phyloP scores from a whole-genome alignment of 2,113 vertebrate genomes.

The Ictalurus furcatus region DNA sequence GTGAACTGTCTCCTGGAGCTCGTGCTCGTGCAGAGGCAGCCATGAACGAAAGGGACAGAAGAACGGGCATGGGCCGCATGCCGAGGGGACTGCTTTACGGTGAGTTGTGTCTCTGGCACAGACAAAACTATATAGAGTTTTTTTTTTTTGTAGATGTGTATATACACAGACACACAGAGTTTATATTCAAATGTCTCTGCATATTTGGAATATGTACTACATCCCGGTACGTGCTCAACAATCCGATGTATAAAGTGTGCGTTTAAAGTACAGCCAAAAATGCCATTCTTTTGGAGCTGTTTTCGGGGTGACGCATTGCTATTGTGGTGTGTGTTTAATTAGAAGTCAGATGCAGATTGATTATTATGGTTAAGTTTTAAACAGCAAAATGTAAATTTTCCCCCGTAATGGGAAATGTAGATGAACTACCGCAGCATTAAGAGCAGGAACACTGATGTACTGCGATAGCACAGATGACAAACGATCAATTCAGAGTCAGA shows the following conservation, averaged over 20 bases:
- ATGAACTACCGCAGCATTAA: background rate
- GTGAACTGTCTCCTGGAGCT: slow-evolving; percentile 90
- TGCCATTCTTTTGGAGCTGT: background rate
- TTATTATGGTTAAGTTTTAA: background rate
- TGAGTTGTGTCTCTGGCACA: slow-evolving; percentile 43
- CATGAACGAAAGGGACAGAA: slow-evolving; percentile 86
- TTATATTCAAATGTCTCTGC: background rate
- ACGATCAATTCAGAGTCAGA: background rate
- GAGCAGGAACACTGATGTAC: background rate
- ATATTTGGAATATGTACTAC: background rate
- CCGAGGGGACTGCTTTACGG: slow-evolving; percentile 82
- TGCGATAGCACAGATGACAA: background rate
- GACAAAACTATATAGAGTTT: background rate
- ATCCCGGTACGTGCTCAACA: background rate
- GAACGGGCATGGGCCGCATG: slow-evolving; percentile 83
- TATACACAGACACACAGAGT: background rate
- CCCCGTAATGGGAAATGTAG: background rate
- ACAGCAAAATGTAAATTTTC: background rate
- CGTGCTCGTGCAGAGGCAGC: slow-evolving; percentile 85
- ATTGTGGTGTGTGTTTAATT: background rate
- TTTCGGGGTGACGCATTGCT: background rate
- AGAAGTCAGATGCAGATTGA: background rate
- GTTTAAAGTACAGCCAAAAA: background rate
- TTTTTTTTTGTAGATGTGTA: no score
- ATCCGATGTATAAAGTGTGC: background rate